Percentiles rank a stretch among this genome's conserved stretches.
phyloP scores from a whole-genome alignment of 1,140 invertebrate species.

The Dreissena rostriformis region DNA sequence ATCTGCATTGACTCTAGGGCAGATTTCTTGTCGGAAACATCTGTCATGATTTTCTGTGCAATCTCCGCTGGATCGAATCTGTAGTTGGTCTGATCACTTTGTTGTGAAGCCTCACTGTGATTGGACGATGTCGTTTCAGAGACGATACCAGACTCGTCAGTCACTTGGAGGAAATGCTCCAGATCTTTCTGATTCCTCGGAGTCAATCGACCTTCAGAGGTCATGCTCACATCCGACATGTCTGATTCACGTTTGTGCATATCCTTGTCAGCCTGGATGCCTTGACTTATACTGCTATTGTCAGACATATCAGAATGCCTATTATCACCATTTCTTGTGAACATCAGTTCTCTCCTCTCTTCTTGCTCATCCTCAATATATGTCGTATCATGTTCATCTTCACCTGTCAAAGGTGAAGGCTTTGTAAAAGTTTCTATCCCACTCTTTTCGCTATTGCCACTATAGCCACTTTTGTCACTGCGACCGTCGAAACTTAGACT shows the following conservation, averaged over 20 bases:
- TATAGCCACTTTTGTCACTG: conserved; percentile 45
- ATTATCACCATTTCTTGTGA: conserved; percentile 60
- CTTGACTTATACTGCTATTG: conserved; percentile 66
- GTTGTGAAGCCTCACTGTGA: conserved; percentile 66
- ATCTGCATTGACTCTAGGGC: conserved; percentile 73
- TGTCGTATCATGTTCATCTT: conserved; percentile 48
- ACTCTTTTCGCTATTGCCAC: conserved; percentile 37
- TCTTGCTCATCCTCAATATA: conserved; percentile 56
- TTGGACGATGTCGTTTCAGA: conserved; percentile 62
- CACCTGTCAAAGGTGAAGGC: conserved; percentile 3
- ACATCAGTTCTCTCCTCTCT: neutral
- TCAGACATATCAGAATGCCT: conserved; percentile 63
- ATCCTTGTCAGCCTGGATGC: conserved; percentile 45
- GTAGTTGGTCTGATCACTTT: conserved; percentile 56
- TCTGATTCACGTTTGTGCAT: conserved; percentile 45
- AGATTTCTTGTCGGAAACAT: conserved; percentile 68
- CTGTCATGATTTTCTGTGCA: conserved; percentile 72
- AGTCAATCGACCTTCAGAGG: conserved; percentile 37
- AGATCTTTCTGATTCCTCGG: conserved; percentile 47
- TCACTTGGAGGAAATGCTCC: conserved; percentile 47
- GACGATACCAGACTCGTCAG: conserved; percentile 63
- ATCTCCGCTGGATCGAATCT: conserved; percentile 67
- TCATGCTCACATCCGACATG: conserved; percentile 47
- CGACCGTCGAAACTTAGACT: conserved; percentile 55
- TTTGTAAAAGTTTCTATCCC: neutral